These are phyloP conservation scores for Junonia oenone DNA, from an alignment of 2,888 invertebrate genomes.

Conservation along the genomic window DNA sequence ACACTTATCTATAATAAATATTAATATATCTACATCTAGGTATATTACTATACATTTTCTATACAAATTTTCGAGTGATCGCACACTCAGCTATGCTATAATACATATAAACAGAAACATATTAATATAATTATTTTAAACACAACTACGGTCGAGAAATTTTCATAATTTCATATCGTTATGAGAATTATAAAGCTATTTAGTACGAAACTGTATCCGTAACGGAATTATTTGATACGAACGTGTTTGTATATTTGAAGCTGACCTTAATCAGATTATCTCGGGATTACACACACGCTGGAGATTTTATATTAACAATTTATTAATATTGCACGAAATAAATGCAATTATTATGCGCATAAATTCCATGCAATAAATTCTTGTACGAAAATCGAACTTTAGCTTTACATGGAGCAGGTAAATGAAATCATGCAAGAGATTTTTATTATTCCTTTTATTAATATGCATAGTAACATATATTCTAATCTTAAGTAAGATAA, in stretches of 20 bases:
- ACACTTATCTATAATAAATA: no score
- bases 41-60: no score
- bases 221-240: conserved; percentile 1
- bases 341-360: not conserved
- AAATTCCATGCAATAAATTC: not conserved
- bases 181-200: not conserved
- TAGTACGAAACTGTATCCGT: not conserved
- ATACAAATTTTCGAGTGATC: no score
- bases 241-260: conserved; percentile 7
- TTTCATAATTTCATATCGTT: not conserved
- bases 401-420: no score
- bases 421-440: no score
- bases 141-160: not conserved
- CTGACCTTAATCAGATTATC: conserved; percentile 6
- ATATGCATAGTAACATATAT: no score
- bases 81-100: no score
- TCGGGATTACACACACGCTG: not conserved
- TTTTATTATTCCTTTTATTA: no score
- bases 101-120: not conserved
- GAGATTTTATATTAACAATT: not conserved
- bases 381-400: not conserved
- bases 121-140: not conserved
- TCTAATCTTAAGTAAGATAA: no score
- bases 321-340: not conserved
- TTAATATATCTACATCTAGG: no score